Evolutionary conservation across 2,797 vertebrate genomes (phyloP).

Genomic region (Neopelma chrysocephalum): DNA sequence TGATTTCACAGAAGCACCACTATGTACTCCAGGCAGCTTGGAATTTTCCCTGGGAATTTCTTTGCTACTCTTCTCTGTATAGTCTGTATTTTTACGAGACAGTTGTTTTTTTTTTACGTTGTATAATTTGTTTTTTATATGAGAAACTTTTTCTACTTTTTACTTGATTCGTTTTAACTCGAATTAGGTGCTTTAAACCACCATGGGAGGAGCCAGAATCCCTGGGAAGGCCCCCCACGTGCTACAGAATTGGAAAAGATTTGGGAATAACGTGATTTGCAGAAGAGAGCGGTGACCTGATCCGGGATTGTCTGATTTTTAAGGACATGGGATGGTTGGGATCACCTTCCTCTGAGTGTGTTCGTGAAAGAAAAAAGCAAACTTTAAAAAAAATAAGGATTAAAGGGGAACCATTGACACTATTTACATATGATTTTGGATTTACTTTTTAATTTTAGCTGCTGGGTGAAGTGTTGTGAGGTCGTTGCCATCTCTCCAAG

Average conservation of each 20-base stretch:
- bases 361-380: background rate
- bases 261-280: background rate
- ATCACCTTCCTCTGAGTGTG: background rate
- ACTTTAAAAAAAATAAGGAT: constrained; percentile 13
- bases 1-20: background rate
- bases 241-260: background rate
- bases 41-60: background rate
- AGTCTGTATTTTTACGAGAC: background rate
- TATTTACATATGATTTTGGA: background rate
- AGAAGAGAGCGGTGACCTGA: background rate
- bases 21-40: background rate
- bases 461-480: background rate
- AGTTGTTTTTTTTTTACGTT: background rate
- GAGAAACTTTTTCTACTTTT: background rate
- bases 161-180: background rate
- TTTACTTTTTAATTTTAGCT: background rate
- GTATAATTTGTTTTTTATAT: background rate
- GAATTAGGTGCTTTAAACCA: background rate
- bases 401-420: background rate
- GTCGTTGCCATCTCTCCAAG: background rate
- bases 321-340: background rate
- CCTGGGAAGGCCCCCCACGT: accelerated
- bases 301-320: background rate
- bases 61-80: background rate
- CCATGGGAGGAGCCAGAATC: background rate